Percentiles rank a stretch among this genome's conserved stretches.
phyloP scores from a whole-genome alignment of 2,888 invertebrate species.

The Cylloceria caligata region DNA sequence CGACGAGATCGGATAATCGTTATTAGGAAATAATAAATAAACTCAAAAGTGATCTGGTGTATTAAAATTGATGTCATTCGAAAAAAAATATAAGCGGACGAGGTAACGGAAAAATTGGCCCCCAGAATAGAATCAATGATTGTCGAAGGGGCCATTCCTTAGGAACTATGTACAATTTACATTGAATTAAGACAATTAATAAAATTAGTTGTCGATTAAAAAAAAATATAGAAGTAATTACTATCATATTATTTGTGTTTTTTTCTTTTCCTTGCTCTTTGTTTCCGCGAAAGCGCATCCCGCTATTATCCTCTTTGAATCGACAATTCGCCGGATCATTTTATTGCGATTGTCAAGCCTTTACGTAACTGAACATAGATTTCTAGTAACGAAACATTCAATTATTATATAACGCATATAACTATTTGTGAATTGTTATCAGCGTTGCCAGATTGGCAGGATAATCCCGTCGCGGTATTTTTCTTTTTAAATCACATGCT shows the following conservation, averaged over 20 bases:
- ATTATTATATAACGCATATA: slow-evolving; percentile 1
- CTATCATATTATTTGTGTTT: slow-evolving; percentile 12
- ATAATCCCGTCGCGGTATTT: too few relatives aligned
- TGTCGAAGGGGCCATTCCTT: background rate
- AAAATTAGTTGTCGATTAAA: background rate
- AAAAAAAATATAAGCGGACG: background rate
- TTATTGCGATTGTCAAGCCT: background rate
- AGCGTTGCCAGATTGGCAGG: too few relatives aligned
- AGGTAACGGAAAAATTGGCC: background rate
- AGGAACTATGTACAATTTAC: slow-evolving; percentile 2
- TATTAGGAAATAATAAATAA: slow-evolving; percentile 11
- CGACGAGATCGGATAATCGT: slow-evolving; percentile 9
- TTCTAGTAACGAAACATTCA: background rate
- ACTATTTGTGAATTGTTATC: too few relatives aligned
- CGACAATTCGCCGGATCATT: background rate
- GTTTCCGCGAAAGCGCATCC: background rate
- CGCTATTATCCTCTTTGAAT: background rate
- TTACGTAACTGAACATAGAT: slow-evolving; percentile 7
- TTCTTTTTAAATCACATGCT: too few relatives aligned
- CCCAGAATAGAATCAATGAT: background rate
- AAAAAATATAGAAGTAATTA: slow-evolving; percentile 11
- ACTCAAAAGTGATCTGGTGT: background rate
- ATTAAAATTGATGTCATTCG: slow-evolving; percentile 11
- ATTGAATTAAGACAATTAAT: slow-evolving; percentile 1
- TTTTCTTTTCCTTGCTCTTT: background rate